Conservation (phyloP, 1,140 invertebrate genomes). For the Drosophila paulistorum region DNA sequence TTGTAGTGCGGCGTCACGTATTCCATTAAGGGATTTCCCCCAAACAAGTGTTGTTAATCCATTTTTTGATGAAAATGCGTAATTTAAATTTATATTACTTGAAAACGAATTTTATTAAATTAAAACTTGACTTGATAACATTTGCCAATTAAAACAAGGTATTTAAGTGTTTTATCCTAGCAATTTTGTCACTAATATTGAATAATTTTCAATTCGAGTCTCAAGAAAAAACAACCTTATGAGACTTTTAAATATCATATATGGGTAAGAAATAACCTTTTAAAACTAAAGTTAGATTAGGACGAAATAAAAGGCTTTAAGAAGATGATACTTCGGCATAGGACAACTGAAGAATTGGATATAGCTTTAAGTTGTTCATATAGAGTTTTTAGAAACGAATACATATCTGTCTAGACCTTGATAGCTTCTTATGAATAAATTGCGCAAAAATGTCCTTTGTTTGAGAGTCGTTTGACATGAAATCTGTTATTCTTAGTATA, state of each 20-base stretch:
- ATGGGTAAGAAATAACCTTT: too few species aligned
- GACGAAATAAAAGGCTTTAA: too few species aligned
- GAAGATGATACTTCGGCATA: too few species aligned
- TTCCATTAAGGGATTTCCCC: conserved; percentile 5
- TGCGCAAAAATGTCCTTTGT: too few species aligned
- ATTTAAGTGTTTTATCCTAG: too few species aligned
- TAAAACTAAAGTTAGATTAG: too few species aligned
- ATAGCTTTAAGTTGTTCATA: not conserved
- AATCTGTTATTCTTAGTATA: not conserved
- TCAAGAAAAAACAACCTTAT: too few species aligned
- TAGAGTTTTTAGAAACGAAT: too few species aligned
- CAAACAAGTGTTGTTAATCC: conserved; percentile 17
- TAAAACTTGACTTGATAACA: not conserved
- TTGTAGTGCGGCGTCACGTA: conserved; percentile 7
- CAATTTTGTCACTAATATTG: too few species aligned
- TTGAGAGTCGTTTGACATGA: not conserved
- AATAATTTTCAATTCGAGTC: too few species aligned
- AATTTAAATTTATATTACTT: conserved; percentile 5
- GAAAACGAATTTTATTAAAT: not conserved
- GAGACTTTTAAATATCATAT: too few species aligned
- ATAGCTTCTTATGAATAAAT: not conserved
- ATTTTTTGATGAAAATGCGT: conserved; percentile 48
- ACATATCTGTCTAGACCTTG: not conserved
- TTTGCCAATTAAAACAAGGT: not conserved
- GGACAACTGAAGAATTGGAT: too few species aligned